Base-by-base conservation (phyloP, 1,140 invertebrate genomes). In the Aphaenogaster ashmeadi region DNA sequence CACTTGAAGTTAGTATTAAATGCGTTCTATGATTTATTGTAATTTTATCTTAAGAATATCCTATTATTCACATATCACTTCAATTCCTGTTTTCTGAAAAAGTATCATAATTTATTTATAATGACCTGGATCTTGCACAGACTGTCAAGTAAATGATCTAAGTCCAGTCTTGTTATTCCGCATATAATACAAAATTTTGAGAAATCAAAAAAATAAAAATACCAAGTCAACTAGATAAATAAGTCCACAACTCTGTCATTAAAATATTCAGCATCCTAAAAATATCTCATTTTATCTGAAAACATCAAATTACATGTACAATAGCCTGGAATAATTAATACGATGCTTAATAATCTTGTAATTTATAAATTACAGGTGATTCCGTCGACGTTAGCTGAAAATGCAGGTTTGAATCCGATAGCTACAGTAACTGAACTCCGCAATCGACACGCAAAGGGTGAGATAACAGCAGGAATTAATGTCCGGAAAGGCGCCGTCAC, bases 401-500 rank as follows among this genome's bases (percentile, higher is more conserved):
- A 99, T 95, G 99, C 99, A 38, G 99, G 99, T n/a, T 96, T 99
- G 2, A 99, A 99, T 96, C 98, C 99, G 0, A 99, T 99, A 94
- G 96, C 98, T 69, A 99, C 99, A 0, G 99, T 99, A 0, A 99
- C 99, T 0, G 99, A 99, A 95, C 96, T 99, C 75, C 97, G 99
- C 79, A 99, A 99, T 93, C 97, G 98, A 93, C 99, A 99, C 96
- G 98, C 98, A 0, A 96, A 97, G 86, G 98, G 98, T 41, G 97
- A 98, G 94, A 96, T 96, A 67, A 97, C 97, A 72, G 97, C 98
- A 64, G 99, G 99, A 81, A 99, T 99, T 72, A 99, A 99, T 96
- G 99, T 99, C 66, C 97, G 99, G 74, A 99, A 98, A 96, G 99
- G 99, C 69, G 97, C 97, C 81, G 99, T 99, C 87, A 99, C 99